Percentiles rank a stretch among this genome's conserved stretches.
Evolutionary conservation across 2,888 invertebrate genomes (phyloP).

Genomic region (Stenchaetothrips biformis): DNA sequence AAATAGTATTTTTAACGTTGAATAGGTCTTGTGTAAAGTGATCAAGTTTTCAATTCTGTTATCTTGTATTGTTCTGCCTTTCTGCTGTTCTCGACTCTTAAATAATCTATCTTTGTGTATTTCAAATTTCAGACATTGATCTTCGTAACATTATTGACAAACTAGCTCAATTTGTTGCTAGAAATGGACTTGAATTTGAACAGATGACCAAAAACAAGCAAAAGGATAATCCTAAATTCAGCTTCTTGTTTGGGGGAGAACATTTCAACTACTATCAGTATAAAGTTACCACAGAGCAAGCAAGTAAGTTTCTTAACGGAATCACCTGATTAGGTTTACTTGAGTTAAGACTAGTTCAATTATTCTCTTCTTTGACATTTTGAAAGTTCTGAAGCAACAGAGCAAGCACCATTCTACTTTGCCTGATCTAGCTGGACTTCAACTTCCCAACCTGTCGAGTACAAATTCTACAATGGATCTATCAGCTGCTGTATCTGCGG

Average conservation of each 20-base stretch:
- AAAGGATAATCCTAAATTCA: conserved; percentile 95
- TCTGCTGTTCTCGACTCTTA: conserved; percentile 36
- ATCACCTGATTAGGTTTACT: neutral
- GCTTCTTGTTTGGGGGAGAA: conserved; percentile 94
- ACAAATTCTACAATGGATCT: neutral
- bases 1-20: too few species aligned
- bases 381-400: conserved; percentile 42
- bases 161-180: conserved; percentile 95
- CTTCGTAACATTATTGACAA: conserved; percentile 97
- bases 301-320: conserved; percentile 62
- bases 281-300: conserved; percentile 91
- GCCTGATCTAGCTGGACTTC: neutral
- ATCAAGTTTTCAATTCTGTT: conserved; percentile 7
- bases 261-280: conserved; percentile 94
- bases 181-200: conserved; percentile 99
- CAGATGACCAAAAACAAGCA: conserved; percentile 98
- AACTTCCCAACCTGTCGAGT: neutral
- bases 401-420: conserved; percentile 27
- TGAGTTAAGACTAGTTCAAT: conserved; percentile 13
- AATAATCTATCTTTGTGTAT: conserved; percentile 13
- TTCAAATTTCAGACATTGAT: conserved; percentile 67
- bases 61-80: conserved; percentile 10
- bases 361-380: conserved; percentile 7
- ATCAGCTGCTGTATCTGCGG: conserved; percentile 35
- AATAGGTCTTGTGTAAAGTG: too few species aligned